A percentile compares a stretch with the other conserved stretches of the same genome.
These are phyloP conservation scores for Mustela lutreola DNA, from an alignment of 2,113 vertebrate species.

Conservation along the genomic window DNA sequence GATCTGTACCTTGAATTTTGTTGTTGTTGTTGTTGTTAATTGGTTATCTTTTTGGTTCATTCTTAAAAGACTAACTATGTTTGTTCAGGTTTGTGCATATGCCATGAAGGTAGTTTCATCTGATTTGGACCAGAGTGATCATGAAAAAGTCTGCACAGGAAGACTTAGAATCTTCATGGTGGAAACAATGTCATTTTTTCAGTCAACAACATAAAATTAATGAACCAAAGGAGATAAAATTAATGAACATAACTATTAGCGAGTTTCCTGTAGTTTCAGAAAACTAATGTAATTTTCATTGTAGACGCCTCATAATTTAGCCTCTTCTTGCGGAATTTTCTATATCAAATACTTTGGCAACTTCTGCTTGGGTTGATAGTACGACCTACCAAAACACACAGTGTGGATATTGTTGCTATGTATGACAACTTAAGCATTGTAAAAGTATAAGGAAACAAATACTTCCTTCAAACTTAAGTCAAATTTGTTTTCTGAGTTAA, in stretches of 20 bases:
- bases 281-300: slow-evolving; percentile 75
- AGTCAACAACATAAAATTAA: slow-evolving; percentile 84
- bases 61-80: slow-evolving; percentile 72
- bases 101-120: slow-evolving; percentile 32
- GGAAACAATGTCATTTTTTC: slow-evolving; percentile 72
- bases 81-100: slow-evolving; percentile 62
- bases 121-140: slow-evolving; percentile 50
- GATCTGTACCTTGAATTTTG: not conserved
- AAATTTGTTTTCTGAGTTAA: slow-evolving; percentile 42
- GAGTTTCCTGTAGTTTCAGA: slow-evolving; percentile 79
- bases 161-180: slow-evolving; percentile 62
- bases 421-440: not conserved
- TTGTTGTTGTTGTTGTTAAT: slow-evolving; percentile 52
- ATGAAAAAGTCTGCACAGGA: slow-evolving; percentile 65
- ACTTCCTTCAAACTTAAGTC: not conserved
- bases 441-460: not conserved
- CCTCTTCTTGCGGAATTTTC: slow-evolving; percentile 37
- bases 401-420: not conserved
- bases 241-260: slow-evolving; percentile 84
- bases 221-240: slow-evolving; percentile 84
- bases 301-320: slow-evolving; percentile 65
- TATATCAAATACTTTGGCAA: not conserved
- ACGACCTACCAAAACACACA: not conserved
- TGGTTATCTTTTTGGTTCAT: slow-evolving; percentile 59
- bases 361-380: not conserved